Conservation (phyloP, 2,888 invertebrate genomes). For the Heliconius hortense region DNA sequence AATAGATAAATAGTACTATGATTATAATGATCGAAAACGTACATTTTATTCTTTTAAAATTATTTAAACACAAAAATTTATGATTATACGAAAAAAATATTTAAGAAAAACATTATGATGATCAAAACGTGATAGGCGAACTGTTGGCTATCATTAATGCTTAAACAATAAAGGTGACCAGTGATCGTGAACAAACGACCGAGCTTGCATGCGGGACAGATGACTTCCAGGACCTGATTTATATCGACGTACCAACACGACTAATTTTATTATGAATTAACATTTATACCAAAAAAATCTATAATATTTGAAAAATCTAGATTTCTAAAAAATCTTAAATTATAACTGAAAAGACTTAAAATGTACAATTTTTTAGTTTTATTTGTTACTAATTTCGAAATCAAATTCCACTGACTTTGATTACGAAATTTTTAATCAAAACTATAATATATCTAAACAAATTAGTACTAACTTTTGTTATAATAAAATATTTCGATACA, state of each 20-base stretch:
- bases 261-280: constrained; percentile 10
- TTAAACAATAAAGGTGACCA: constrained; percentile 49
- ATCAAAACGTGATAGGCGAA: constrained; percentile 38
- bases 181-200: constrained; percentile 43
- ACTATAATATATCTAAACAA: not conserved
- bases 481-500: not conserved
- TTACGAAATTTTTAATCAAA: not conserved
- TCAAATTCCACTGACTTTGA: not conserved
- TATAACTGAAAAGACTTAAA: not conserved
- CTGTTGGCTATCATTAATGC: constrained; percentile 43
- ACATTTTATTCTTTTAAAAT: no score
- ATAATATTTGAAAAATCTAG: not conserved
- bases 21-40: no score
- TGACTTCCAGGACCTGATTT: constrained; percentile 45
- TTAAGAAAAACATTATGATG: not conserved
- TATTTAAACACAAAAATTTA: no score
- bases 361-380: not conserved
- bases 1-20: no score
- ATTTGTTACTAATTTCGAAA: no score
- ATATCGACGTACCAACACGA: constrained; percentile 21
- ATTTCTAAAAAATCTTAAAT: no score
- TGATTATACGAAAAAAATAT: not conserved
- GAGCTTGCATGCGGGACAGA: constrained; percentile 49
- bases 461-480: not conserved
- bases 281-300: not conserved